Evolutionary conservation across 1,140 invertebrate genomes (phyloP).

Genomic region (Solenopsis fugax): DNA sequence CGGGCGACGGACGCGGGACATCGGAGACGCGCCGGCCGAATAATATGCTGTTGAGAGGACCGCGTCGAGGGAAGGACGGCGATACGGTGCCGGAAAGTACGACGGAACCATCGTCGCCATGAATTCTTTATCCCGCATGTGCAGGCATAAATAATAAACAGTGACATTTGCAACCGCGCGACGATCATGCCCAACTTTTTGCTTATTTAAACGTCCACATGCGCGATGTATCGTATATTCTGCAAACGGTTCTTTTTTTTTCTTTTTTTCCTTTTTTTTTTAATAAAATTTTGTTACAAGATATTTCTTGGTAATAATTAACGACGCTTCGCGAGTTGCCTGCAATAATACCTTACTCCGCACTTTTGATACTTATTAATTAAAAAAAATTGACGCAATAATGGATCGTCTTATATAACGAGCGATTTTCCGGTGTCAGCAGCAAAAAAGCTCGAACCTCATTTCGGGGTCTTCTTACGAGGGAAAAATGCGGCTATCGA

Average conservation of each 20-base stretch:
- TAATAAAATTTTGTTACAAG: slow-evolving; percentile 13
- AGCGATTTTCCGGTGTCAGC: not conserved
- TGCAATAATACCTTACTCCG: not conserved
- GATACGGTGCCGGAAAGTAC: not conserved
- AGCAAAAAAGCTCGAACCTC: not conserved
- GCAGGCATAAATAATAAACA: slow-evolving; percentile 45
- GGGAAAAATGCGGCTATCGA: slow-evolving; percentile 6
- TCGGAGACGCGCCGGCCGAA: not conserved
- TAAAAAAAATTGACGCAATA: not conserved
- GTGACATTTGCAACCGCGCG: slow-evolving; percentile 24
- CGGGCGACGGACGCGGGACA: not conserved
- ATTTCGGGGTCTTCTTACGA: slow-evolving; percentile 6
- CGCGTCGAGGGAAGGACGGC: not conserved
- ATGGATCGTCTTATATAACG: not conserved
- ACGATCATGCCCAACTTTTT: slow-evolving; percentile 5
- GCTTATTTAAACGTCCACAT: not conserved
- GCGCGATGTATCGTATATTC: not conserved
- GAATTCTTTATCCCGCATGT: slow-evolving; percentile 38
- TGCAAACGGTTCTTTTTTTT: not conserved
- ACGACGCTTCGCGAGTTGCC: not conserved
- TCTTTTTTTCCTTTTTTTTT: not conserved
- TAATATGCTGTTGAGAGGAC: slow-evolving; percentile 34
- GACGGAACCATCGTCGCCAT: not conserved
- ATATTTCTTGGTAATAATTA: slow-evolving; percentile 2
- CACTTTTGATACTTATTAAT: slow-evolving; percentile 14